Percentiles rank a stretch among this genome's conserved stretches.
Conservation (phyloP, 2,888 invertebrate genomes). For the Morpho deidamia region DNA sequence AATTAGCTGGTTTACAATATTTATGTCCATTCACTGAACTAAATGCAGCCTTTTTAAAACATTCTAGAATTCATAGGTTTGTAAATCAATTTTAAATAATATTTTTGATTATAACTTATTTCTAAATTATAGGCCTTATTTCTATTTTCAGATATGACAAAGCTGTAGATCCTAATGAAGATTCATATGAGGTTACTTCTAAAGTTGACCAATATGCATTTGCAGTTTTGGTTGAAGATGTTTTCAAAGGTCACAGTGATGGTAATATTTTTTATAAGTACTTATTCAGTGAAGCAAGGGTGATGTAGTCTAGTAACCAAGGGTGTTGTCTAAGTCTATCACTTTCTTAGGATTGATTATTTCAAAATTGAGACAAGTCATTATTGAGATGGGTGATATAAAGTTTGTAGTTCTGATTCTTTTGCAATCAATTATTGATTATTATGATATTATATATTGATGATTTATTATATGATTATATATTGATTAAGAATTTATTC, state of each 20-base stretch:
- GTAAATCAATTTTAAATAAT: not conserved
- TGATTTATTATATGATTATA: no score
- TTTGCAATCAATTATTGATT: no score
- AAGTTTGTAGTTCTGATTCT: no score
- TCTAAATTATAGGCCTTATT: not conserved
- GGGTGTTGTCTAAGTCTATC: no score
- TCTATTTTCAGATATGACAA: slow-evolving; percentile 80
- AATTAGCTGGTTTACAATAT: slow-evolving; percentile 91
- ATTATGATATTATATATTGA: no score
- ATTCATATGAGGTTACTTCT: slow-evolving; percentile 71
- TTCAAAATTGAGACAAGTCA: no score
- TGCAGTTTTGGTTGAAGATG: slow-evolving; percentile 85
- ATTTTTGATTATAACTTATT: not conserved
- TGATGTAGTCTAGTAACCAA: no score
- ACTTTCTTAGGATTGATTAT: no score
- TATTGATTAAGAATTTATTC: no score
- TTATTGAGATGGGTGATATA: no score
- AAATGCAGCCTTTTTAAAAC: slow-evolving; percentile 81
- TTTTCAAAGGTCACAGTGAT: slow-evolving; percentile 80
- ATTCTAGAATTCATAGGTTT: slow-evolving; percentile 80
- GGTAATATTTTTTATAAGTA: slow-evolving; percentile 48
- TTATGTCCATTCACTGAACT: slow-evolving; percentile 84
- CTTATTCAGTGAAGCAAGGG: not conserved
- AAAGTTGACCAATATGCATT: slow-evolving; percentile 88
- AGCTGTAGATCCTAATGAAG: slow-evolving; percentile 85